phyloP scores from a whole-genome alignment of 2,797 vertebrate species.

The Taenioides sp. region DNA sequence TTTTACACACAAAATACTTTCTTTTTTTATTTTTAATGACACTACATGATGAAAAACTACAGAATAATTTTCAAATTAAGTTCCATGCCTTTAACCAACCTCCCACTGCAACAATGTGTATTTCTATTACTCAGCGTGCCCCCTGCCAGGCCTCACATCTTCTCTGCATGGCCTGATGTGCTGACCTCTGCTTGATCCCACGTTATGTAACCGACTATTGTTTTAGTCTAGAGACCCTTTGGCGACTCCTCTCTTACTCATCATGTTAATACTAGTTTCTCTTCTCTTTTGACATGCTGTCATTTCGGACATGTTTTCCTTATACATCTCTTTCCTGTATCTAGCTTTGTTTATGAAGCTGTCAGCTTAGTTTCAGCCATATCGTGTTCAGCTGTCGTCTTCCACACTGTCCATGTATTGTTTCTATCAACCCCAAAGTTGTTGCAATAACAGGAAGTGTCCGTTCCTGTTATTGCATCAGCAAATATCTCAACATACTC shows the following conservation, averaged over 20 bases:
- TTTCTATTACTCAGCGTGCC: conserved; percentile 26
- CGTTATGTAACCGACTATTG: conserved; percentile 47
- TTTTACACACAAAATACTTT: too few relatives aligned
- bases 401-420: not conserved
- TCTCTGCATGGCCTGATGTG: conserved; percentile 40
- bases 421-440: not conserved
- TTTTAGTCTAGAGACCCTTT: conserved; percentile 26
- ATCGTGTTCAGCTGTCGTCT: conserved; percentile 17
- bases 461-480: not conserved
- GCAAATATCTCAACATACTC: not conserved
- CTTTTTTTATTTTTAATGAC: too few relatives aligned
- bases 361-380: conserved; percentile 1
- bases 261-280: not conserved
- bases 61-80: not conserved
- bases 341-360: not conserved
- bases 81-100: not conserved
- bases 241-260: conserved; percentile 23
- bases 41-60: too few relatives aligned
- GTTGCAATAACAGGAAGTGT: too few relatives aligned
- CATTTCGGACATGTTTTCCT: conserved; percentile 7
- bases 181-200: conserved; percentile 48
- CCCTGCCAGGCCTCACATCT: conserved; percentile 25
- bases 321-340: conserved; percentile 8
- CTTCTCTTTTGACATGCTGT: not conserved
- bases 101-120: not conserved